Percentiles rank a stretch among this genome's conserved stretches.
Evolutionary conservation across 1,140 invertebrate species (phyloP).

Genomic region (Conus ventricosus): DNA sequence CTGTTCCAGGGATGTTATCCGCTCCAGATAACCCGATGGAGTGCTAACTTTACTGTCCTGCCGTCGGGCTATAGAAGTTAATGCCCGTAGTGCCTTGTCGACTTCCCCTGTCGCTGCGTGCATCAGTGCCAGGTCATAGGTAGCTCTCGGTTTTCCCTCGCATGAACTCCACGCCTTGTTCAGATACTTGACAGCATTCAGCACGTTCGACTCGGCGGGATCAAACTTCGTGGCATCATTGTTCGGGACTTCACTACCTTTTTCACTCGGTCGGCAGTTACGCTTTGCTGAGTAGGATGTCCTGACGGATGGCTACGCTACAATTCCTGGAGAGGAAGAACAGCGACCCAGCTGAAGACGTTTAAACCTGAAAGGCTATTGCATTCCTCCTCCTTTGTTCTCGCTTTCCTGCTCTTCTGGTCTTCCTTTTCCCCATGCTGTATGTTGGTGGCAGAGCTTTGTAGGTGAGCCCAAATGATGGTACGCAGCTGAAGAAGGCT

Average conservation of each 20-base stretch:
- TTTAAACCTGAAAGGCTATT: neutral
- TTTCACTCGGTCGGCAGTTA: neutral
- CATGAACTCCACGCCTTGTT: neutral
- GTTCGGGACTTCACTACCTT: conserved; percentile 10
- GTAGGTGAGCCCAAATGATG: conserved; percentile 15
- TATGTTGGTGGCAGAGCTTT: neutral
- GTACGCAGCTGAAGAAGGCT: conserved; percentile 7
- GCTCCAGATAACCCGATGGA: neutral
- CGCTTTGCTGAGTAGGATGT: neutral
- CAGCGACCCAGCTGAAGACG: neutral
- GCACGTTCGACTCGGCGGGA: neutral
- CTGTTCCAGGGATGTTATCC: neutral
- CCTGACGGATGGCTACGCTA: neutral
- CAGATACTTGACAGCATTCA: neutral
- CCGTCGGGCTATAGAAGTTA: neutral
- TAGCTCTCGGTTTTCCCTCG: conserved; percentile 3
- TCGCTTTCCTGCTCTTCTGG: neutral
- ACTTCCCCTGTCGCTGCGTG: neutral
- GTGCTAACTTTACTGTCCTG: neutral
- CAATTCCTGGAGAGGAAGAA: neutral
- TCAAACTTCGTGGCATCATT: neutral
- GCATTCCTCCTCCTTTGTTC: neutral
- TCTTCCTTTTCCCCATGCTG: neutral
- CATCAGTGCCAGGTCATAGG: conserved; percentile 16
- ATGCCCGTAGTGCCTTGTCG: neutral